Conservation (phyloP, 2,797 vertebrate species). For the Novumbra hubbsi region DNA sequence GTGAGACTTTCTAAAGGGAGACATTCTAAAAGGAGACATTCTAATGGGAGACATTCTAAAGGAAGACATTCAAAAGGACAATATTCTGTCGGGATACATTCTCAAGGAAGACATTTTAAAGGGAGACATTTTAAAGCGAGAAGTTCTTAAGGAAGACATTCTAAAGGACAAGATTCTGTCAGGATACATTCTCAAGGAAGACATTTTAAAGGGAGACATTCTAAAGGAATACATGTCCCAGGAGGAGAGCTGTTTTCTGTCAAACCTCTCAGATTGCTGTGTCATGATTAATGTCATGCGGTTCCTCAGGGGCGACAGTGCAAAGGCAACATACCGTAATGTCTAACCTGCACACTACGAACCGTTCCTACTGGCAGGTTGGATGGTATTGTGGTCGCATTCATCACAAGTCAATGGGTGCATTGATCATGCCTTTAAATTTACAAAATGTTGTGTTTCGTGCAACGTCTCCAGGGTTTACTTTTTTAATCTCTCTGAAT, state of each 20-base stretch:
- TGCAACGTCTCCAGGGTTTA: background rate
- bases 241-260: conserved; percentile 40
- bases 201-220: conserved; percentile 33
- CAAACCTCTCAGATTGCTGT: conserved; percentile 35
- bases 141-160: conserved; percentile 34
- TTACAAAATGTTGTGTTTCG: background rate
- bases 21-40: conserved; percentile 49
- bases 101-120: conserved; percentile 51
- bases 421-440: background rate
- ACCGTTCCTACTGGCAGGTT: conserved; percentile 6
- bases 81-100: conserved; percentile 34
- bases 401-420: conserved; percentile 14
- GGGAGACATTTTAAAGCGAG: conserved; percentile 50
- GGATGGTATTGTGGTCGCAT: conserved; percentile 4
- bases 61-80: too few relatives aligned
- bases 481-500: background rate
- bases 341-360: conserved; percentile 22
- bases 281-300: conserved; percentile 40
- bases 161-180: too few relatives aligned
- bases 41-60: conserved; percentile 51
- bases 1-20: too few relatives aligned
- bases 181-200: conserved; percentile 48
- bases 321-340: background rate
- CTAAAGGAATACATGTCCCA: conserved; percentile 49
- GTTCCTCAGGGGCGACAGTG: conserved; percentile 28